These are phyloP conservation scores for Eurystomus gularis DNA, from an alignment of 2,113 vertebrate species.

Conservation along the genomic window DNA sequence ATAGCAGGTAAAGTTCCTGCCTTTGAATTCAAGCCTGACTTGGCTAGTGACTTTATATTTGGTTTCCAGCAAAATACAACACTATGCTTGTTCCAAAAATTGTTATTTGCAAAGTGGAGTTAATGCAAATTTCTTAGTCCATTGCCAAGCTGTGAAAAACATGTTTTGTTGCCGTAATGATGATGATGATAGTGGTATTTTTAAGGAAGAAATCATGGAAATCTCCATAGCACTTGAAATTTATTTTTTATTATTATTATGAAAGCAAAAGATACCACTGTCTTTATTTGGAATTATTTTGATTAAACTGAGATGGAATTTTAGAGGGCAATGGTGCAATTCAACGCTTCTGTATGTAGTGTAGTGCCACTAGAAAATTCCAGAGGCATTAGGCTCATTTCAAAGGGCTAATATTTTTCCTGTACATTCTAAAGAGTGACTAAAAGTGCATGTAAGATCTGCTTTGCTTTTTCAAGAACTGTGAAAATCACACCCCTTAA, in stretches of 20 bases:
- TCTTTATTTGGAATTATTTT: not conserved
- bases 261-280: not conserved
- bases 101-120: not conserved
- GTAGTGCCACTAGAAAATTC: not conserved
- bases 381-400: not conserved
- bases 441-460: not conserved
- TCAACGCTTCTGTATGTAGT: not conserved
- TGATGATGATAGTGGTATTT: not conserved
- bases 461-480: not conserved
- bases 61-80: not conserved
- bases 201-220: not conserved
- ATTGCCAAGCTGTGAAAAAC: not conserved
- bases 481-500: not conserved
- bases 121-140: not conserved
- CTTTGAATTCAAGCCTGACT: not conserved
- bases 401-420: not conserved
- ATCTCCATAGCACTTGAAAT: not conserved
- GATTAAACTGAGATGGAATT: not conserved
- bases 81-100: not conserved
- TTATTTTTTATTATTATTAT: not conserved
- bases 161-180: not conserved
- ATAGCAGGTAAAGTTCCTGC: not conserved
- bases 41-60: not conserved
- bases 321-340: not conserved
- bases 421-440: not conserved